Evolutionary conservation across 1,140 invertebrate species (phyloP), one percentile per base, ranked within the genome.

Genomic region (Drosophila kepulauana): DNA sequence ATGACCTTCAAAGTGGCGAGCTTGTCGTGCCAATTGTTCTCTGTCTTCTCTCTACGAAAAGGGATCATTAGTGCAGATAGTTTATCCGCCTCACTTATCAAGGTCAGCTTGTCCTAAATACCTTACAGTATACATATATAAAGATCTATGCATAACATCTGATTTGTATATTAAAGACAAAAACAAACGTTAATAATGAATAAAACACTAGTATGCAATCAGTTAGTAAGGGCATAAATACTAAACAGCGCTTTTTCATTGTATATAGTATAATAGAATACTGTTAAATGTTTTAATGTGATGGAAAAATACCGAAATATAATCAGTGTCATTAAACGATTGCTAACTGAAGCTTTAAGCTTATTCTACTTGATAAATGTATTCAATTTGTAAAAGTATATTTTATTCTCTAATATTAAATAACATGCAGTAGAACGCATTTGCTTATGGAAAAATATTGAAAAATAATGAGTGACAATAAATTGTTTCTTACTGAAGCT

Each of bases 41-140:
- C 52, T 48, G n/a, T n/a, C 5, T 38, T 38, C 52, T 38, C 52
- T 48, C 5, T 38, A 20, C 52, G 5, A 38, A 38, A 8, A 11
- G 20, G 46, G 57, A 61, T 33, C 20, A 51, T 51, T 35, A 49
- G 54, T 33, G 16, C 16, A 58, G 48, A 63, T 63, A 25, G 61
- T 52, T 51, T 63, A 63, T 63, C 61, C 48, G 7, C 0, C 16
- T 25, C 10, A 52, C 33, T 25, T 20, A 63, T 51, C 61, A 63
- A 63, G 61, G 61, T 63, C 48, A 52, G 30, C 10, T 6, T 25
- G 28, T 10, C 30, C 59, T 8, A 41, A 38, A 57, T 57, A 16
- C 54, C 54, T 25, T 3, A n/a, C n/a, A n/a, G n/a, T n/a, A 0
- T 25, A 25, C 20, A 25, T 25, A 57, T 15, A 20, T 38, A 51